Base-by-base conservation (phyloP, 2,797 vertebrate species). In the Microhierax caerulescens region DNA sequence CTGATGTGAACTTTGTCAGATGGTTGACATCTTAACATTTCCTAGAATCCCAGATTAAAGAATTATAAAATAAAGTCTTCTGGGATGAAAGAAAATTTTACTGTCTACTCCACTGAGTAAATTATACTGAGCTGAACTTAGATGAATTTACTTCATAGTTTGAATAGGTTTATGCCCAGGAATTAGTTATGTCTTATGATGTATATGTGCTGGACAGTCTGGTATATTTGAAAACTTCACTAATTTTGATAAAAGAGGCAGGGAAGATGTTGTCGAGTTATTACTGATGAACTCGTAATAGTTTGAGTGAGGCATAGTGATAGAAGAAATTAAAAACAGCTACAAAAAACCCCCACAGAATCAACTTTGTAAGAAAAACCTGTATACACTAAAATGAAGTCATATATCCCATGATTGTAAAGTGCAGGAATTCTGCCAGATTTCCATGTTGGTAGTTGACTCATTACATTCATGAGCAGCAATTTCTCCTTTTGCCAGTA, bases 11-110 rank as follows among this genome's bases (percentile, higher is more conserved):
- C 94, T 95, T 91, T 82, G 77, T 91, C 94, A 88, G 85, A 56
- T 41, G 80, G 92, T 85, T 96, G 95, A 95, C 85, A 85, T 81
- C 96, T 92, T 92, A 92, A 93, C 73, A 67, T 92, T 81, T 88
- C 69, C 65, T 91, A 80, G 53, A 84, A 82, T 91, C 77, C 63
- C 60, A 74, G 69, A 22, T 92, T 90, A 88, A 86, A 78, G 67
- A 53, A 81, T 90, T 85, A 39, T 64, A 78, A 91, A 86, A 83
- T 59, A 51, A 92, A 73, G 13, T 92, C 78, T 82, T 74, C 64
- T 6, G 39, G 25, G 74, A 54, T 70, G 78, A 73, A 69, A 83
- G 67, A 56, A 59, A 43, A 54, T 80, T 75, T 64, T 78, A 34
- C 37, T 86, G 2, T 50, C 73, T 80, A 7, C 48, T 73, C 22